These are phyloP conservation scores for Frankliniella intonsa DNA, from an alignment of 2,888 invertebrate species.

Conservation along the genomic window DNA sequence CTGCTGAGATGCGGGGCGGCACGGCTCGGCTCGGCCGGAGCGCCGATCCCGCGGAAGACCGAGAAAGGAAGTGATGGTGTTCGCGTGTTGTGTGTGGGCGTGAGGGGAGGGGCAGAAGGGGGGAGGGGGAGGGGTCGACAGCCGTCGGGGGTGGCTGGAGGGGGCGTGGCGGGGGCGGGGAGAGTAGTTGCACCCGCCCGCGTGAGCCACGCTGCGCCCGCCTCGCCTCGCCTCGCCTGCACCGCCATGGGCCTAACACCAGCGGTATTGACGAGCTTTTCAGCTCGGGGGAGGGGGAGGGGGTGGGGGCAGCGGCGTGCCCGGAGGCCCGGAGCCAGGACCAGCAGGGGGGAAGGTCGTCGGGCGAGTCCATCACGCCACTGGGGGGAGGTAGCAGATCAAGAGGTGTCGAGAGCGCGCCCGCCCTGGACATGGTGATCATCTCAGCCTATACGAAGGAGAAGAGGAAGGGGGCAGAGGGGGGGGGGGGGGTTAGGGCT, in stretches of 20 bases:
- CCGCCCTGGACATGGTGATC: too few relatives aligned
- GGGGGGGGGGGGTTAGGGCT: neutral
- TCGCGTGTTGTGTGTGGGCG: too few relatives aligned
- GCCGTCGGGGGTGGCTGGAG: neutral
- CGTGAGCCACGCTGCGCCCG: neutral
- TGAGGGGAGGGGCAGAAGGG: too few relatives aligned
- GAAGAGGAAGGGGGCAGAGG: neutral
- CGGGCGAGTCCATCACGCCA: neutral
- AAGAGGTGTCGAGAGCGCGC: too few relatives aligned
- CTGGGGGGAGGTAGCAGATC: neutral
- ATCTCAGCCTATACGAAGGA: neutral
- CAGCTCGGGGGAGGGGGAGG: neutral
- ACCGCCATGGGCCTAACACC: neutral
- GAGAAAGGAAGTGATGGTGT: too few relatives aligned
- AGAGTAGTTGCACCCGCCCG: too few relatives aligned
- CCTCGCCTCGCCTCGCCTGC: neutral
- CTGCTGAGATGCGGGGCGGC: neutral
- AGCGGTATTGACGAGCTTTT: too few relatives aligned
- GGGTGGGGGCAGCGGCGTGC: neutral
- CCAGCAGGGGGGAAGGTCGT: neutral
- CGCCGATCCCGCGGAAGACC: neutral
- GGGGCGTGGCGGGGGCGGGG: too few relatives aligned
- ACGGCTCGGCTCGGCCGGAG: neutral
- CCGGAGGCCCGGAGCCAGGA: neutral
- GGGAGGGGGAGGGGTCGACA: too few relatives aligned